These are phyloP conservation scores for Ametastegia equiseti DNA, from an alignment of 2,888 invertebrate genomes.

Conservation along the genomic window DNA sequence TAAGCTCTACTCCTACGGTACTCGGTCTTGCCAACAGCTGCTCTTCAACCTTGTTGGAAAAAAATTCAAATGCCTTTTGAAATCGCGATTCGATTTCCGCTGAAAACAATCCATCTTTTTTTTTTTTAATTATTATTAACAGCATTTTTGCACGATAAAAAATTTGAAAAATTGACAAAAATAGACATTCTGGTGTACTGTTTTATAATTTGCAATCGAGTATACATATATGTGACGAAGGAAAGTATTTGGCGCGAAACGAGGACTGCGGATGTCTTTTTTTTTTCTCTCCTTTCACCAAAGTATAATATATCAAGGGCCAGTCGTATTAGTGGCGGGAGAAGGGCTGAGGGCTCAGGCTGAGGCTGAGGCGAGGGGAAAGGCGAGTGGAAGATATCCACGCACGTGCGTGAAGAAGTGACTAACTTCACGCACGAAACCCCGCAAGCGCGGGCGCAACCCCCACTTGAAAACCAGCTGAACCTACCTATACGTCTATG, in stretches of 20 bases:
- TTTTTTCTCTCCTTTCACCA: neutral
- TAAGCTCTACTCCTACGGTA: slow-evolving; percentile 55
- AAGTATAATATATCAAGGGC: neutral
- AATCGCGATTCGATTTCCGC: neutral
- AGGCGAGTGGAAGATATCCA: neutral
- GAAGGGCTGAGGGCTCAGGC: too few species aligned
- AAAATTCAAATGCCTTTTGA: neutral
- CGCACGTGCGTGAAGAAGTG: slow-evolving; percentile 45
- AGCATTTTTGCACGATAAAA: too few species aligned
- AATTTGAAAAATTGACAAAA: too few species aligned
- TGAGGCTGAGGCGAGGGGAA: too few species aligned
- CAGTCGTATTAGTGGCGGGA: neutral
- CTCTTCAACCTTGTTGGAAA: neutral
- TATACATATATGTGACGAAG: too few species aligned
- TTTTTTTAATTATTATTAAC: too few species aligned
- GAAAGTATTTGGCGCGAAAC: too few species aligned
- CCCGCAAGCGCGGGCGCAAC: slow-evolving; percentile 38
- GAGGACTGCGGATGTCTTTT: neutral
- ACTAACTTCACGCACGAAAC: slow-evolving; percentile 35
- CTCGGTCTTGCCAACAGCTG: slow-evolving; percentile 18
- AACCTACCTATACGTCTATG: neutral
- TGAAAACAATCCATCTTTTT: too few species aligned
- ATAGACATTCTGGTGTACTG: too few species aligned
- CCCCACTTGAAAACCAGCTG: neutral
- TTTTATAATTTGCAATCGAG: too few species aligned